Evolutionary conservation across 2,888 invertebrate species (phyloP).

Genomic region (Diogma glabrata): DNA sequence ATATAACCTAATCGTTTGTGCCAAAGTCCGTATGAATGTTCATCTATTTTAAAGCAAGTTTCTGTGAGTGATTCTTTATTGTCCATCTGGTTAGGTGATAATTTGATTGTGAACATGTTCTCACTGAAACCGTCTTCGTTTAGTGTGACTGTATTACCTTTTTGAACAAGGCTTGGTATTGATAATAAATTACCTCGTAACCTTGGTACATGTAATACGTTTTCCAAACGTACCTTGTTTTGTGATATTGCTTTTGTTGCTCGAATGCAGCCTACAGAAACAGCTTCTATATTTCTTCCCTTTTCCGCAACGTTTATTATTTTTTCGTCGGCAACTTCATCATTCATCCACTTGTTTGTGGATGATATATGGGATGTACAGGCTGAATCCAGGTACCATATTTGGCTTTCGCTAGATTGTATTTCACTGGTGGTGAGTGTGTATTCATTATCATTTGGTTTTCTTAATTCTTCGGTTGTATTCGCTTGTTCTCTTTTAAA

Average conservation of each 20-base stretch:
- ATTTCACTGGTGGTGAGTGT: not conserved
- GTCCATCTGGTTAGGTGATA: not conserved
- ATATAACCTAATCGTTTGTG: not conserved
- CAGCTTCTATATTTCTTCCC: no score
- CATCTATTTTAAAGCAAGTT: not conserved
- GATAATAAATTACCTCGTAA: not conserved
- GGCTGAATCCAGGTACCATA: not conserved
- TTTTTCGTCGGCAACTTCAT: no score
- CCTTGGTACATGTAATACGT: not conserved
- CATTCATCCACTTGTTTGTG: no score
- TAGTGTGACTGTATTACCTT: no score
- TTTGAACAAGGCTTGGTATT: not conserved
- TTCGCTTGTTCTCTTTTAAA: not conserved
- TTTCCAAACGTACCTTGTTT: not conserved
- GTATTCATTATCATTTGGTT: not conserved
- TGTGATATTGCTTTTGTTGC: not conserved
- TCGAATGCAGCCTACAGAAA: no score
- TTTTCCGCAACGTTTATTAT: no score
- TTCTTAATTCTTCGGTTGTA: not conserved
- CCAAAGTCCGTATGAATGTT: not conserved
- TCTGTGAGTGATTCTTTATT: no score
- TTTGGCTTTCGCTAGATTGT: not conserved
- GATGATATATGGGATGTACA: not conserved
- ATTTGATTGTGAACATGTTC: not conserved
- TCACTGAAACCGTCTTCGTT: slow-evolving; percentile 1